Conservation (phyloP, 2,113 vertebrate species). For the Talpa occidentalis region DNA sequence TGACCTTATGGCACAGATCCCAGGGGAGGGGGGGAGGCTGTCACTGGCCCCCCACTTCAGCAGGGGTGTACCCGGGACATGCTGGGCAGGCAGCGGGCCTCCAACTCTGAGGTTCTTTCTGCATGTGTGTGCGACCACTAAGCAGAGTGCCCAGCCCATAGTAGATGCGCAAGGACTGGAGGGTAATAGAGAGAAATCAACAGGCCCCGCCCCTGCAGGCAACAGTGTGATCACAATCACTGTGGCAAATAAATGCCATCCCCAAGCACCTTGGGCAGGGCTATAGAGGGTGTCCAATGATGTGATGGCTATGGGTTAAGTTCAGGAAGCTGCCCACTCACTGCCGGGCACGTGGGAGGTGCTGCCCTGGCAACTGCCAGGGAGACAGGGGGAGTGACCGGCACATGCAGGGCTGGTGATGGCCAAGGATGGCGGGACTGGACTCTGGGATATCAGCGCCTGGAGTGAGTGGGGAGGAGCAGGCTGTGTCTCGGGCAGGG, state of each 20-base stretch:
- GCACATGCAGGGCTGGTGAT: fast-evolving
- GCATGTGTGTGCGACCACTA: neutral
- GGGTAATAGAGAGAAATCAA: neutral
- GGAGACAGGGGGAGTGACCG: fast-evolving
- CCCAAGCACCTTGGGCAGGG: fast-evolving
- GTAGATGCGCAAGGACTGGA: too few species aligned
- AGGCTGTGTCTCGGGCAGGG: too few species aligned
- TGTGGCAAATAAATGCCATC: neutral
- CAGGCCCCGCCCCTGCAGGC: neutral
- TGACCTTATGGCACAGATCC: neutral
- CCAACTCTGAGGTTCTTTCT: neutral
- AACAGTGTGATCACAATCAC: neutral
- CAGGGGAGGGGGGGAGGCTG: neutral
- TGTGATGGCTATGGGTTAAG: neutral
- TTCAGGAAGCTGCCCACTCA: neutral
- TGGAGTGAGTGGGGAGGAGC: too few species aligned
- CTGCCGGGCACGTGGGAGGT: neutral
- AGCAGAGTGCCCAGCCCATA: neutral
- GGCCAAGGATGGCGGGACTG: neutral
- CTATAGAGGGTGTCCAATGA: neutral
- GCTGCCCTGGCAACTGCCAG: neutral
- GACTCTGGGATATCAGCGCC: neutral
- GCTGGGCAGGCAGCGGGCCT: neutral
- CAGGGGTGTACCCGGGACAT: neutral
- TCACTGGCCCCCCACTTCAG: fast-evolving